These are phyloP conservation scores for Drosophila pachea DNA, from an alignment of 1,140 invertebrate genomes.

Conservation along the genomic window DNA sequence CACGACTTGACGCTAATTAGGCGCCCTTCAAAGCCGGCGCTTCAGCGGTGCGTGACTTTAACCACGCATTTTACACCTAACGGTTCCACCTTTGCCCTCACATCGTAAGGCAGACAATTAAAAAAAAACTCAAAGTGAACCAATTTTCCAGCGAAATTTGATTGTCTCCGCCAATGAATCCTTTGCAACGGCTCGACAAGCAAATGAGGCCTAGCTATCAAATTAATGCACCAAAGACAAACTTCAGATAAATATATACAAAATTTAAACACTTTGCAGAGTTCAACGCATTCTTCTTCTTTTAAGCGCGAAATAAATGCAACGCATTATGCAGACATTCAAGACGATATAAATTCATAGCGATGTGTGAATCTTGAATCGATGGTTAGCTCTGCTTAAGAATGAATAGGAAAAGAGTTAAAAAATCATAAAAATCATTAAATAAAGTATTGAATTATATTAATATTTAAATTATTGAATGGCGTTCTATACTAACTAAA, in stretches of 20 bases:
- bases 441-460: no score
- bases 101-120: background rate
- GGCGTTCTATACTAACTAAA: no score
- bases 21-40: constrained; percentile 15
- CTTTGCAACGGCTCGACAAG: background rate
- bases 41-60: constrained; percentile 25
- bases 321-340: no score
- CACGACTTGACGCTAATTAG: constrained; percentile 16
- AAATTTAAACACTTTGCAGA: background rate
- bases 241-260: background rate
- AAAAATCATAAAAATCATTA: no score
- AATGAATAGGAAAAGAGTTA: no score
- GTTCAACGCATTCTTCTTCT: background rate
- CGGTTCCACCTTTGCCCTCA: constrained; percentile 5
- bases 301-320: no score
- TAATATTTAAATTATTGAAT: no score
- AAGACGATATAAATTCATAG: no score
- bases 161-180: background rate
- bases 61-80: background rate
- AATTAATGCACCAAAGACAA: background rate
- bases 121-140: background rate
- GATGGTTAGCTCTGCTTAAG: no score
- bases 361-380: no score
- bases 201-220: background rate
- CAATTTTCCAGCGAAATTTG: background rate